These are phyloP conservation scores for Trinectes maculatus DNA, from an alignment of 2,113 vertebrate species.

Conservation along the genomic window DNA sequence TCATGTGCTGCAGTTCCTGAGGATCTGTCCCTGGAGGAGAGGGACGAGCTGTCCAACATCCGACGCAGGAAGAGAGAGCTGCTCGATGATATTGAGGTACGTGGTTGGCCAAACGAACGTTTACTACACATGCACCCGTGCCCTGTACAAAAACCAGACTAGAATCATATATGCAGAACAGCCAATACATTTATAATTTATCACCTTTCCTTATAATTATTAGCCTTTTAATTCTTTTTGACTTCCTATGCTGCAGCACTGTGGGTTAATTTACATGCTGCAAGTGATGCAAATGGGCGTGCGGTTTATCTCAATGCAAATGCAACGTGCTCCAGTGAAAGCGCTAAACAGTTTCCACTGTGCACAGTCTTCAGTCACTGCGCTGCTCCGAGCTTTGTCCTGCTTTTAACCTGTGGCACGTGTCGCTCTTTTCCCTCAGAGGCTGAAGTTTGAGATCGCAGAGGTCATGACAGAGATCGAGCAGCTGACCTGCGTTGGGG, in stretches of 20 bases:
- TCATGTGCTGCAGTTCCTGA: constrained; percentile 87
- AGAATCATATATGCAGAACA: neutral
- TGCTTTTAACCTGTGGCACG: neutral
- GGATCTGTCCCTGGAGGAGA: constrained; percentile 94
- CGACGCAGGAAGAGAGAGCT: constrained; percentile 95
- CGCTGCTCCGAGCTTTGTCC: neutral
- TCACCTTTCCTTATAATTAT: neutral
- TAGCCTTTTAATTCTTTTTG: neutral
- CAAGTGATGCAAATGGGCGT: constrained; percentile 33
- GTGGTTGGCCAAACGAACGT: neutral
- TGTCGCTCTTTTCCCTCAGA: constrained; percentile 74
- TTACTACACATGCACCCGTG: too few relatives aligned
- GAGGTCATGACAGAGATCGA: constrained; percentile 99
- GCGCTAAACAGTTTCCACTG: neutral
- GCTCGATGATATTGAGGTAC: constrained; percentile 95
- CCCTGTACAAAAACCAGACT: too few relatives aligned
- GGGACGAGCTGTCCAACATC: constrained; percentile 94
- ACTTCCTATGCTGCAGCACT: neutral
- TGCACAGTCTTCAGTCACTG: neutral
- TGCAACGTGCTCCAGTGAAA: neutral
- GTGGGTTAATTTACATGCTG: constrained; percentile 47
- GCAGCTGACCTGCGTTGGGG: constrained; percentile 93
- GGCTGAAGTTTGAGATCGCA: constrained; percentile 96
- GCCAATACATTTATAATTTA: neutral
- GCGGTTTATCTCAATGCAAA: neutral